These are phyloP conservation scores for Chinchilla lanigera DNA, from an alignment of 2,113 vertebrate species.

Conservation along the genomic window DNA sequence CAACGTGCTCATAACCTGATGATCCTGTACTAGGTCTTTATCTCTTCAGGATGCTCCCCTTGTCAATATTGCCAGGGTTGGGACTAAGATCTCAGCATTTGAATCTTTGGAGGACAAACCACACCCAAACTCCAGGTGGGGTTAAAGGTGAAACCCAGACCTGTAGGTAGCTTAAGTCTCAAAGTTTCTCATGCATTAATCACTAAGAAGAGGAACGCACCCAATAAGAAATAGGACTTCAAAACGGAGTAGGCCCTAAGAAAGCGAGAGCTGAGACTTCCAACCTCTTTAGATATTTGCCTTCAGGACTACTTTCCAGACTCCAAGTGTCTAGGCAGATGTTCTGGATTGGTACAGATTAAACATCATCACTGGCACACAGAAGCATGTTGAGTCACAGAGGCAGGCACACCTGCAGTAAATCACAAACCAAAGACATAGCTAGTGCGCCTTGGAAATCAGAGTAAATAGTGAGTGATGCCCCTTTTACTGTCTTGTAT, in stretches of 20 bases:
- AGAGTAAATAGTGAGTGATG: not conserved
- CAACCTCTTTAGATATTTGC: not conserved
- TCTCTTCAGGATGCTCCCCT: not conserved
- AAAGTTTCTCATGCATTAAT: conserved; percentile 42
- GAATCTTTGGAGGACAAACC: not conserved
- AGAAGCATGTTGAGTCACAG: not conserved
- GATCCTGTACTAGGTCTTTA: not conserved
- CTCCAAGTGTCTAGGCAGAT: not conserved
- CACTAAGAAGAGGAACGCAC: not conserved
- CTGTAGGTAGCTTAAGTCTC: not conserved
- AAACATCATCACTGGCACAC: not conserved
- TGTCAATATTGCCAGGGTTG: not conserved
- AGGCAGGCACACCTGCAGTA: not conserved
- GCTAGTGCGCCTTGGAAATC: not conserved
- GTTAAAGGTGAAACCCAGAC: conserved; percentile 46
- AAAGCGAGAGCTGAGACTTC: not conserved
- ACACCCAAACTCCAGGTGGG: not conserved
- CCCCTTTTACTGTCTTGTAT: not conserved
- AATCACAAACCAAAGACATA: conserved; percentile 14
- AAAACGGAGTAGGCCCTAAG: not conserved
- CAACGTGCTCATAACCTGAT: not conserved
- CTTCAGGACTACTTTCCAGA: not conserved
- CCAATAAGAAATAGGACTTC: not conserved
- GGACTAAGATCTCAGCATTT: not conserved
- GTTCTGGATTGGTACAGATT: not conserved